Conservation (phyloP, 2,113 vertebrate species). For the Limnothrissa miodon region DNA sequence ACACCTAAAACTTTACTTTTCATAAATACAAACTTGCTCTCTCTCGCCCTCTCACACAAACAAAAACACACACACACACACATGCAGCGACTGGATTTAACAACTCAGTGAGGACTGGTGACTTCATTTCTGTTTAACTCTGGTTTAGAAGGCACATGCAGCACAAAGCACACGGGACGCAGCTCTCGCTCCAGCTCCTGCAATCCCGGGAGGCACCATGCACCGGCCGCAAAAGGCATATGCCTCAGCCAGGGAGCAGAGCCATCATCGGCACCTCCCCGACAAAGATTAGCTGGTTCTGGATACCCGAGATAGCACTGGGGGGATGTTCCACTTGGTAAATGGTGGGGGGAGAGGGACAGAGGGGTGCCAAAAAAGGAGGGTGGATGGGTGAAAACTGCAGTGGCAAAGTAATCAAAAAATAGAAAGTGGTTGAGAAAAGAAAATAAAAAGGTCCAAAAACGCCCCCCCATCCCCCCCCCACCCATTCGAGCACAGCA, state of each 20-base stretch:
- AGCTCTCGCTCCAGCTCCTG: neutral
- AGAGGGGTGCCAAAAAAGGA: neutral
- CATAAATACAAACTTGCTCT: neutral
- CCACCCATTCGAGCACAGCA: slow-evolving; percentile 70
- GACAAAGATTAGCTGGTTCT: slow-evolving; percentile 54
- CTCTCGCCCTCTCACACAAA: neutral
- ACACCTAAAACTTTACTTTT: neutral
- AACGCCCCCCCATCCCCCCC: slow-evolving; percentile 47
- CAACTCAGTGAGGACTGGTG: neutral
- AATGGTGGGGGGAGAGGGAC: slow-evolving; percentile 66
- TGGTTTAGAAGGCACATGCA: neutral
- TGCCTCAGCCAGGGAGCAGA: slow-evolving; percentile 44
- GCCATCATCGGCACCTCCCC: slow-evolving; percentile 42
- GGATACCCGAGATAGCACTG: slow-evolving; percentile 60
- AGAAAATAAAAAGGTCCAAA: slow-evolving; percentile 33
- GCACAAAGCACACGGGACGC: neutral
- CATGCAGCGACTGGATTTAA: neutral
- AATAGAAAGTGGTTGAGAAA: slow-evolving; percentile 52
- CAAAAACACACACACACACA: neutral
- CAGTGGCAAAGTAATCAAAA: slow-evolving; percentile 76
- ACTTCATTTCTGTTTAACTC: neutral
- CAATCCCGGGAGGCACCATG: neutral
- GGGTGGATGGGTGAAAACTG: slow-evolving; percentile 23
- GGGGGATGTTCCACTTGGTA: slow-evolving; percentile 70
- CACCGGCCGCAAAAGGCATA: slow-evolving; percentile 44